Evolutionary conservation across 2,888 invertebrate genomes (phyloP).

Genomic region (Drosophila pseudotalamancana): DNA sequence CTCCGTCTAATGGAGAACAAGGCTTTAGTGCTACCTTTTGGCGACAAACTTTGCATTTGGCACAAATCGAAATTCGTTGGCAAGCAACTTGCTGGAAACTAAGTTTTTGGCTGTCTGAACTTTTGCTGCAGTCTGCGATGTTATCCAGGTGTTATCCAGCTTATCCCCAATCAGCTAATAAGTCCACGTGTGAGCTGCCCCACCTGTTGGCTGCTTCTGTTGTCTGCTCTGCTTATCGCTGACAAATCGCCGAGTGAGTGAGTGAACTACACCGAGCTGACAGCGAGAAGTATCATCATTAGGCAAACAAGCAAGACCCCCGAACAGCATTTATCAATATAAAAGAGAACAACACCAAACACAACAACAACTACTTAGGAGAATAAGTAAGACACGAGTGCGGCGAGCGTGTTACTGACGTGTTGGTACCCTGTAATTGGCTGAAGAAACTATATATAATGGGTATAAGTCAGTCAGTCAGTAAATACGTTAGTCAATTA

Average conservation of each 20-base stretch:
- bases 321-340: slow-evolving; percentile 65
- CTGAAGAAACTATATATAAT: background rate
- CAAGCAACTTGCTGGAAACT: slow-evolving; percentile 11
- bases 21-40: background rate
- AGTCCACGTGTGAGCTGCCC: slow-evolving; percentile 18
- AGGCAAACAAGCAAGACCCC: slow-evolving; percentile 33
- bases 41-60: slow-evolving; percentile 16
- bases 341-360: slow-evolving; percentile 1
- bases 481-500: background rate
- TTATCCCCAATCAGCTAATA: slow-evolving; percentile 41
- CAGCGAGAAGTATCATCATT: slow-evolving; percentile 74
- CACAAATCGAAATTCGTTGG: slow-evolving; percentile 21
- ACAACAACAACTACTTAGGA: slow-evolving; percentile 15
- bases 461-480: background rate
- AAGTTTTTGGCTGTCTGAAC: slow-evolving; percentile 9
- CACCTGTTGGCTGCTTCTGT: slow-evolving; percentile 32
- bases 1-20: background rate
- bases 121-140: slow-evolving; percentile 1
- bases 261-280: slow-evolving; percentile 36
- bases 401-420: background rate
- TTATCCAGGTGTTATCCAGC: slow-evolving; percentile 26
- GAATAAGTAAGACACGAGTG: background rate
- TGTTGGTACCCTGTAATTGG: background rate
- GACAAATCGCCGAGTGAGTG: slow-evolving; percentile 67
- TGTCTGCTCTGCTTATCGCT: slow-evolving; percentile 53